Evolutionary conservation across 2,888 invertebrate species (phyloP).

Genomic region (Chouioia cunea): DNA sequence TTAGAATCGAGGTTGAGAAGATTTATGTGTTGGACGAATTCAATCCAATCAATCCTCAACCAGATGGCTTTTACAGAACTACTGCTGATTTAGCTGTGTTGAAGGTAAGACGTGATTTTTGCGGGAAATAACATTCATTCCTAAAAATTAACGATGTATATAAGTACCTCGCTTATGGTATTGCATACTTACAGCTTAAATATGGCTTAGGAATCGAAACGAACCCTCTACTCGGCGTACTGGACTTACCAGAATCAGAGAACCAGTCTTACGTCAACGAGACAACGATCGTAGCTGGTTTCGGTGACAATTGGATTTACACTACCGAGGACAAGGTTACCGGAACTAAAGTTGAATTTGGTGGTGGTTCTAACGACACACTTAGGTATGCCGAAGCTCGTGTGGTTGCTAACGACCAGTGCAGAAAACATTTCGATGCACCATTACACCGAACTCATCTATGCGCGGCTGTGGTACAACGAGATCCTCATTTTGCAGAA

Average conservation of each 20-base stretch:
- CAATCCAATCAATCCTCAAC: not conserved
- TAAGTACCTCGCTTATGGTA: not conserved
- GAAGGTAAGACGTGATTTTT: not conserved
- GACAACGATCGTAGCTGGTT: constrained; percentile 7
- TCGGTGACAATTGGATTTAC: constrained; percentile 1
- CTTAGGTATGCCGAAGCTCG: not conserved
- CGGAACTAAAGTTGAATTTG: not conserved
- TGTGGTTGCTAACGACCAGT: not conserved
- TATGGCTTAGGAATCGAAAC: not conserved
- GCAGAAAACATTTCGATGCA: not conserved
- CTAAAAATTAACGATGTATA: too few relatives aligned
- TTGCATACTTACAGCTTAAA: not conserved
- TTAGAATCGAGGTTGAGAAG: not conserved
- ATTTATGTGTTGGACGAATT: not conserved
- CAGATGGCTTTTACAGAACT: not conserved
- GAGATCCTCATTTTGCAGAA: not conserved
- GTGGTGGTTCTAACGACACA: not conserved
- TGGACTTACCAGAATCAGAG: not conserved
- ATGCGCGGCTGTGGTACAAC: not conserved
- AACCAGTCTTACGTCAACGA: not conserved
- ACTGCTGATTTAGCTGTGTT: constrained; percentile 3
- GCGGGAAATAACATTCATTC: too few relatives aligned
- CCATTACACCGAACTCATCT: not conserved
- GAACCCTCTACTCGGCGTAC: constrained; percentile 1
- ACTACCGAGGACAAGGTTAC: not conserved